Evolutionary conservation across 2,888 invertebrate species (phyloP).

Genomic region (Epistrophe grossulariae): DNA sequence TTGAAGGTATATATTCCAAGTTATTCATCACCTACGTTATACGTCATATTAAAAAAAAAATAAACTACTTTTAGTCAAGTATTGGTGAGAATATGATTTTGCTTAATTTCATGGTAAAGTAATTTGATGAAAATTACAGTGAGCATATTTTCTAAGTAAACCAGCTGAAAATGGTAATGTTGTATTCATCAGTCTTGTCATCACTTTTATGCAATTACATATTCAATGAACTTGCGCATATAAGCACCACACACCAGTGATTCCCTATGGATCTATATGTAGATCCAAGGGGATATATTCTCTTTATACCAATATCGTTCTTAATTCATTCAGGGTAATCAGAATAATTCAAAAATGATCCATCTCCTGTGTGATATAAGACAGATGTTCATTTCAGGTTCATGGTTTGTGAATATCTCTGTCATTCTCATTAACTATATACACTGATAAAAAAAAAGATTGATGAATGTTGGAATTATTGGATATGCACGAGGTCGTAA

Average conservation of each 20-base stretch:
- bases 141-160: not conserved
- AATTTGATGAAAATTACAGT: not conserved
- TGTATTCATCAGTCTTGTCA: not conserved
- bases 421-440: no score
- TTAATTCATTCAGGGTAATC: no score
- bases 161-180: not conserved
- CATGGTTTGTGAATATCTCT: no score
- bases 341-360: no score
- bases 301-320: no score
- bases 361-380: no score
- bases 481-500: no score
- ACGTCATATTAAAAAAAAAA: not conserved
- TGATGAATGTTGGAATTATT: no score
- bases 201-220: not conserved
- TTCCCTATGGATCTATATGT: not conserved
- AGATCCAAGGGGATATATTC: no score
- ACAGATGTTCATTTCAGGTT: no score
- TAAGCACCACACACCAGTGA: not conserved
- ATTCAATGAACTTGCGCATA: not conserved
- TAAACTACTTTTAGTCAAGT: not conserved
- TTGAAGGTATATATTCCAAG: no score
- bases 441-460: no score
- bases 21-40: not conserved
- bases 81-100: constrained; percentile 3
- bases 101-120: not conserved